Base-by-base conservation (phyloP, 2,797 vertebrate genomes). In the Protosalanx chinensis region DNA sequence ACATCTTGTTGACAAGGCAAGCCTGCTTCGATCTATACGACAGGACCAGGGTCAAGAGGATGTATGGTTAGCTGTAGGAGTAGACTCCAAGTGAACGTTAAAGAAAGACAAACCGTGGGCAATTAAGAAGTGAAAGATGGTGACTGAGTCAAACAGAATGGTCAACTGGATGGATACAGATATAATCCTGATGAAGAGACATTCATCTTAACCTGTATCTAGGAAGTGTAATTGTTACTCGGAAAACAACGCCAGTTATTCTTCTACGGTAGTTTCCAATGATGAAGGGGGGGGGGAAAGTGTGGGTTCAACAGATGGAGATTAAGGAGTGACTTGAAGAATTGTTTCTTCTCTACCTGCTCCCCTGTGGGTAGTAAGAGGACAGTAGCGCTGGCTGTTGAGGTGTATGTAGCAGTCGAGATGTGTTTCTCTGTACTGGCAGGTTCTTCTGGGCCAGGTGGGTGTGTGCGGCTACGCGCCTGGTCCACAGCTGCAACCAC, bases 321-420 rank as follows among this genome's bases (percentile, higher is more conserved):
- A 63, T 74, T 68, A 76, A 67, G 62, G 56, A 62, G 71, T 71
- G 68, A 70, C 49, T 27, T 27, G 23, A 27, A 27, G 23, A 27
- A 70, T 72, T 35, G 32, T 60, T 51, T 72, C 73, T 74, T 76
- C 71, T 58, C 77, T 93, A 95, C 94, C 93, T 95, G 92, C 81
- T 95, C 92, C 20, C 85, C 89, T 85, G 91, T 88, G 91, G 93
- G 88, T 0, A 89, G 88, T 80, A 91, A 71, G 16, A 87, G 92
- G 73, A 88, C 84, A 60, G 83, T 58, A 88, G 87, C 81, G 82
- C 86, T 88, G 91, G 91, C 93, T 27, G 59, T 13, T 1, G 23
- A 13, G 59, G 23, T 29, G 59, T 61, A 27, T 30, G 59, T 32
- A 23, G 23, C 59, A n/a, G 65, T 30, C 8, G 46, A 30, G 27